Conservation (phyloP, 2,797 vertebrate species). For the Simalia tracyae region DNA sequence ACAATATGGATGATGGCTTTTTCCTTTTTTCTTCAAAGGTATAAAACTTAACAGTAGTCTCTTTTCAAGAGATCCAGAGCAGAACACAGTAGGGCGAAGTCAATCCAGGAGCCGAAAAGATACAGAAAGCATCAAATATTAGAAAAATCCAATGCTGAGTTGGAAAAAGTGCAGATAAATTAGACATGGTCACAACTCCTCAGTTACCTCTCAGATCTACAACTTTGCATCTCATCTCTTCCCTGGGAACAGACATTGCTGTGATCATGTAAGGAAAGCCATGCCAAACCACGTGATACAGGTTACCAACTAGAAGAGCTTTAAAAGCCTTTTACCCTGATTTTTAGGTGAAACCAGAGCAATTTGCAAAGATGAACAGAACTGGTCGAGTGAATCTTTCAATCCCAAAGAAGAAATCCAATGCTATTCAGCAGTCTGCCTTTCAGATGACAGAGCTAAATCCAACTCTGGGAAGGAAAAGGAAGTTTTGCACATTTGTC, state of each 20-base stretch:
- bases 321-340: not conserved
- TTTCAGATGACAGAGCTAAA: not conserved
- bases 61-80: not conserved
- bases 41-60: not conserved
- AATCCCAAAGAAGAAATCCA: not conserved
- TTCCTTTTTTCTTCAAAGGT: not conserved
- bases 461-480: not conserved
- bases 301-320: not conserved
- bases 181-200: not conserved
- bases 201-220: not conserved
- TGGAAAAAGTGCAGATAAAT: not conserved
- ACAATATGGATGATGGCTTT: not conserved
- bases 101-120: not conserved
- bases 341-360: not conserved
- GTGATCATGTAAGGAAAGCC: not conserved
- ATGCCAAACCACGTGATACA: no score
- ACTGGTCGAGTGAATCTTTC: not conserved
- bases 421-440: not conserved
- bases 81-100: not conserved
- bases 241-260: not conserved
- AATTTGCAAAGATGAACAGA: not conserved
- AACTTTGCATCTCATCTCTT: not conserved
- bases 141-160: not conserved
- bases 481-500: not conserved
- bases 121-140: not conserved